phyloP scores from a whole-genome alignment of 2,888 invertebrate species.

The Lycocerus yunnanus region DNA sequence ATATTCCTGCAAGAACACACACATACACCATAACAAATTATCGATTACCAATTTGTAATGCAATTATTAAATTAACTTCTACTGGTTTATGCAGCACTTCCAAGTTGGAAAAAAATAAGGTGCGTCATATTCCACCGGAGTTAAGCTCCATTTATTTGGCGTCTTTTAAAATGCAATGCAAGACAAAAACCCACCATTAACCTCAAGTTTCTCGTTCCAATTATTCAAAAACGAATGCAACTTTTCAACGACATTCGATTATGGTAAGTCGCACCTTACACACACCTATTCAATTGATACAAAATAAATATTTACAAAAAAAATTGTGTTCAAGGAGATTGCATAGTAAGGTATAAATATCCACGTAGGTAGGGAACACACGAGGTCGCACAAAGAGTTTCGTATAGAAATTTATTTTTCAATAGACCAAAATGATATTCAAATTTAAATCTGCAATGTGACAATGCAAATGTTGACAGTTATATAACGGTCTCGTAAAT shows the following conservation, averaged over 20 bases:
- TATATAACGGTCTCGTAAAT: conserved; percentile 13
- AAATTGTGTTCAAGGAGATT: not conserved
- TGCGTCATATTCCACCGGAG: not conserved
- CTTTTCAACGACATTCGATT: conserved; percentile 8
- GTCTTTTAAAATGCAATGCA: not conserved
- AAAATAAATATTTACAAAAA: not conserved
- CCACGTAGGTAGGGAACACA: not conserved
- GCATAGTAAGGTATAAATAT: not conserved
- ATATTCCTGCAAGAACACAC: not conserved
- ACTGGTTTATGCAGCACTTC: not conserved
- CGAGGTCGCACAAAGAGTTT: not conserved
- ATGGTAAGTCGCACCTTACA: conserved; percentile 21
- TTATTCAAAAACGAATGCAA: not conserved
- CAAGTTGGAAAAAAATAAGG: not conserved
- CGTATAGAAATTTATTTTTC: not conserved
- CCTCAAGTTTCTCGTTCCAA: not conserved
- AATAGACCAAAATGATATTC: conserved; percentile 1
- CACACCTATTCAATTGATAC: conserved; percentile 11
- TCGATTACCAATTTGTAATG: not conserved
- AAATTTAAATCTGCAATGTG: not conserved
- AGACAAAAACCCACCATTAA: not conserved
- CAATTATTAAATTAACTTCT: not conserved
- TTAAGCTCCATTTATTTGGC: not conserved
- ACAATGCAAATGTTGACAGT: conserved; percentile 1
- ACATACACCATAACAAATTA: not conserved